Base-by-base conservation (phyloP, 2,888 invertebrate genomes). In the Odiellus spinosus region DNA sequence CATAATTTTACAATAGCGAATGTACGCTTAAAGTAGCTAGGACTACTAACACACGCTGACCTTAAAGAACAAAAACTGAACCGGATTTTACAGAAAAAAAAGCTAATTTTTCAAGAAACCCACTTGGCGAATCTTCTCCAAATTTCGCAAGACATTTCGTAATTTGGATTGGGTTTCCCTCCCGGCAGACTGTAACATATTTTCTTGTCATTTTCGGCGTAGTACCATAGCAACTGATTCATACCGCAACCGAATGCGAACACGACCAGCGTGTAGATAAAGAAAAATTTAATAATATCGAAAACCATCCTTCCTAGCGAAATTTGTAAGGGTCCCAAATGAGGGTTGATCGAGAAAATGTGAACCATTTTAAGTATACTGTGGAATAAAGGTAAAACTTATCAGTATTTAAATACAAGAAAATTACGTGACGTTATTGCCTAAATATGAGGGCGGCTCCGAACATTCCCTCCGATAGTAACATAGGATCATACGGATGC, bases 161-260 rank as follows among this genome's bases (percentile, higher is more conserved):
- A 42, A 14, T 53, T 45, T 2, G 47, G 40, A 35, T 53, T 47
- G 21, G 34, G 43, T n/a, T 43, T 19, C 14, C 47, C 49, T 14
- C 40, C 18, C 8, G 48, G 48, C 4, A 48, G 48, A 39, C 45
- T 46, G 57, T 84, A 86, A 61, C 87, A 87, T 64, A 85, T 85
- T 51, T 76, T 76, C 62, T 80, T 85, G 63, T 87, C 87, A 61
- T 88, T 66, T 57, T 86, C 86, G 2, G 88, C 85, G 61, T 87
- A 90, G 62, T 91, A 95, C 88, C 85, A 62, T 85, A 90, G 62
- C 88, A 95, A 61, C 55, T 71, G 71, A 58, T 71, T 71, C 40
- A 71, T 59, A n/a, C 71, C 71, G 34, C 56, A 56, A 11, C 53
- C 55, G 38, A 56, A 56, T 5, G 56, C 56, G 36, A 56, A 56